Evolutionary conservation across 2,888 invertebrate genomes (phyloP), one percentile per base, ranked within the genome.

Genomic region (Eulithis testata): DNA sequence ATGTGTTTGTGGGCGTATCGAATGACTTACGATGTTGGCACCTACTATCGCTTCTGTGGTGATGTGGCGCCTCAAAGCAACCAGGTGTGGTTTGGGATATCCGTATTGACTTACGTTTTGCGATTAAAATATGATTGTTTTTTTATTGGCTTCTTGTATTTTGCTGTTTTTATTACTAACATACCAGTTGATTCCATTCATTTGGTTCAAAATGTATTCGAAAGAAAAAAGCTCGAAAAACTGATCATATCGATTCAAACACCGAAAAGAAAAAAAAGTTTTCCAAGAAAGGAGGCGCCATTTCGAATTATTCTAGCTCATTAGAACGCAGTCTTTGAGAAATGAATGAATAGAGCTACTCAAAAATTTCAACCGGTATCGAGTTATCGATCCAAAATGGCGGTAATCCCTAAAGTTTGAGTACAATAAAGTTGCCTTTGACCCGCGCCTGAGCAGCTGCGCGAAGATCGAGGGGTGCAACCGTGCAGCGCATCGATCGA

Each of bases 371-470:
- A 56, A 72, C 71, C 70, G 55, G 60, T 73, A 82, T 49, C 37
- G 14, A 37, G 36, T 11, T 53, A 53, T 80, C 80, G 80, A 86
- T 83, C 78, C 82, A 88, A 86, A 67, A 85, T 84, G 85, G 83
- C 83, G 74, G 70, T 85, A 84, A 79, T 85, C 89, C 79, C 85
- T 85, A 81, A 84, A 77, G 81, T 53, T 75, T 72, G 76, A 75
- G 76, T 76, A 84, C 82, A 85, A 85, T 80, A 82, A 31, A 81
- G 82, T 82, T 71, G 89, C 91, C 91, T 91, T 88, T 89, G 90
- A 89, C 91, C 89, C 88, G 89, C 91, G 90, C 85, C 63, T 68
- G 86, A 82, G 91, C 91, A 91, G 91, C 91, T 92, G 91, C 89
- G 77, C 74, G 68, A 89, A 88, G 89, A 88, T 88, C 84, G 79